A percentile compares a stretch with the other conserved stretches of the same genome.
Conservation (phyloP, 2,113 vertebrate genomes). For the Echinops telfairi region DNA sequence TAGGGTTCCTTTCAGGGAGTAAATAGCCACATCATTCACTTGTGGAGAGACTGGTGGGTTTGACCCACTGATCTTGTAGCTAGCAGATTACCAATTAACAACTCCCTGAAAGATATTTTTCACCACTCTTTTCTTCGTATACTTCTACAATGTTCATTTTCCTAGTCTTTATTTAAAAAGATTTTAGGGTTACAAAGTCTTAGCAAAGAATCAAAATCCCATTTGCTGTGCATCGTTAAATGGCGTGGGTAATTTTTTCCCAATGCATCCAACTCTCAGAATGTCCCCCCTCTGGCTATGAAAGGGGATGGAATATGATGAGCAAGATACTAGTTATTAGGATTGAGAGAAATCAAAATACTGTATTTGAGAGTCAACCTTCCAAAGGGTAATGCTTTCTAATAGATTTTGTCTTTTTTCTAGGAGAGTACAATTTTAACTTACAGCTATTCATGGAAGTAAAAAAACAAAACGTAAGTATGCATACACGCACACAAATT, state of each 20-base stretch:
- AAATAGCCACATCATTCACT: no score
- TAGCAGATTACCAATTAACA: slow-evolving; percentile 44
- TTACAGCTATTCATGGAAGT: slow-evolving; percentile 5
- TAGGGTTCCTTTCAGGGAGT: no score
- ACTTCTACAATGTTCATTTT: slow-evolving; percentile 59
- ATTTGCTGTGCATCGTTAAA: slow-evolving; percentile 31
- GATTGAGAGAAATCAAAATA: slow-evolving; percentile 17
- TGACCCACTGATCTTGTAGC: no score
- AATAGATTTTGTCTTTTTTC: slow-evolving; percentile 43
- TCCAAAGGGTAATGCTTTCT: slow-evolving; percentile 43
- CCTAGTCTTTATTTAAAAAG: slow-evolving; percentile 44
- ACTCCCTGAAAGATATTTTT: slow-evolving; percentile 50
- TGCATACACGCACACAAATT: neutral
- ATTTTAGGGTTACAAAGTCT: slow-evolving; percentile 43
- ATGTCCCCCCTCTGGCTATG: neutral
- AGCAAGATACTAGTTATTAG: slow-evolving; percentile 54
- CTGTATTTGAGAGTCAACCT: slow-evolving; percentile 26
- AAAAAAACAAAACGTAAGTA: neutral
- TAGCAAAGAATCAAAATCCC: slow-evolving; percentile 61
- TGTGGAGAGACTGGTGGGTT: no score
- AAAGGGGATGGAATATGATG: slow-evolving; percentile 66
- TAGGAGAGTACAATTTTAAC: slow-evolving; percentile 8
- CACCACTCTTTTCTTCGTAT: slow-evolving; percentile 27
- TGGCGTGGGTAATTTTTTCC: neutral
- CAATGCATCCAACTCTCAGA: slow-evolving; percentile 16